Conservation (phyloP, 2,888 invertebrate genomes). For the Allacma fusca region DNA sequence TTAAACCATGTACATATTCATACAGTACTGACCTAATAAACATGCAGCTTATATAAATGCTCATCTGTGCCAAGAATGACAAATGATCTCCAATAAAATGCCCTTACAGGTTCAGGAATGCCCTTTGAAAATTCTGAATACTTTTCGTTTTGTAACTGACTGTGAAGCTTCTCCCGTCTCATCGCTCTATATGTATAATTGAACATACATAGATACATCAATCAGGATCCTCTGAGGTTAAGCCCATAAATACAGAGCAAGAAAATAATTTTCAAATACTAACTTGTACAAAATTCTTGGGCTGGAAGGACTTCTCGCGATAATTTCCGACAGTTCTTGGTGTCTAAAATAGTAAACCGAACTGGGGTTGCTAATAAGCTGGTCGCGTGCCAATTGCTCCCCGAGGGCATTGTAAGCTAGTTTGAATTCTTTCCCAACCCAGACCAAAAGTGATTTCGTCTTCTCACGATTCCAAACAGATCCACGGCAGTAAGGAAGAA, state of each 20-base stretch:
- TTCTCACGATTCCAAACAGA: constrained; percentile 73
- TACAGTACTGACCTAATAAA: not conserved
- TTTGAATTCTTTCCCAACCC: constrained; percentile 70
- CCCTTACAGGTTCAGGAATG: constrained; percentile 65
- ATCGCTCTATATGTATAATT: constrained; percentile 71
- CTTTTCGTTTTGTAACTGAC: constrained; percentile 70
- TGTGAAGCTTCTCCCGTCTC: constrained; percentile 71
- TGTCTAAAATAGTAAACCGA: constrained; percentile 75
- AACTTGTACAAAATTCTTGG: constrained; percentile 72
- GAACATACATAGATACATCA: not conserved
- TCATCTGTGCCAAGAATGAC: too few species aligned
- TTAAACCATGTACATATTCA: not conserved
- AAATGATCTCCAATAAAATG: too few species aligned
- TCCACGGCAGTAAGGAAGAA: constrained; percentile 71
- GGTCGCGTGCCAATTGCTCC: constrained; percentile 70
- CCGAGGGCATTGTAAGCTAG: constrained; percentile 71
- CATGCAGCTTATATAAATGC: too few species aligned
- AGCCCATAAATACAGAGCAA: not conserved
- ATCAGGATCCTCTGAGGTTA: too few species aligned
- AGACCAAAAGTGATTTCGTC: constrained; percentile 70
- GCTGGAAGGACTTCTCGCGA: constrained; percentile 63
- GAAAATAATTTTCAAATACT: constrained; percentile 61
- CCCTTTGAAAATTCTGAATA: constrained; percentile 72
- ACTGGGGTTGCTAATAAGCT: constrained; percentile 72
- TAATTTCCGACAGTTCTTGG: constrained; percentile 71